A percentile compares a stretch with the other conserved stretches of the same genome.
These are phyloP conservation scores for Erythrolamprus reginae DNA, from an alignment of 2,113 vertebrate genomes.

Conservation along the genomic window DNA sequence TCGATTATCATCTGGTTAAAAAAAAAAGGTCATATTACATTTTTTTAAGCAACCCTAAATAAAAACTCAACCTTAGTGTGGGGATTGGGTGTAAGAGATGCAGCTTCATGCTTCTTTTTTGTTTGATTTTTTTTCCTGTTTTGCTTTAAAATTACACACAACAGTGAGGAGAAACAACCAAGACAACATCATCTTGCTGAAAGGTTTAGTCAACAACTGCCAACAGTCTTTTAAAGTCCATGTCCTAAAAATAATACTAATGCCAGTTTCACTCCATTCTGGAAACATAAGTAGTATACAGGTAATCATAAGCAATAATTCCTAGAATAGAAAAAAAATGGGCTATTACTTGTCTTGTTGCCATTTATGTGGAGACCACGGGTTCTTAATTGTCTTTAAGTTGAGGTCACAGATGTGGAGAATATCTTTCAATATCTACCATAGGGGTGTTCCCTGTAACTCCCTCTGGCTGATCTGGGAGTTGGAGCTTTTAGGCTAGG, in stretches of 20 bases:
- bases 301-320: slow-evolving; percentile 70
- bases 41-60: slow-evolving; percentile 75
- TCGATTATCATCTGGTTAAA: slow-evolving; percentile 72
- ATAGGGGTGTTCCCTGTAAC: slow-evolving; percentile 98
- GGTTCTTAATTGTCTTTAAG: slow-evolving; percentile 79
- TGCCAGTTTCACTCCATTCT: slow-evolving; percentile 68
- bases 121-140: slow-evolving; percentile 6
- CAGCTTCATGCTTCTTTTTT: slow-evolving; percentile 74
- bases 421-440: slow-evolving; percentile 98
- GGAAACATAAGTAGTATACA: slow-evolving; percentile 73
- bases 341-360: slow-evolving; percentile 85
- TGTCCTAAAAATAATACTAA: slow-evolving; percentile 77
- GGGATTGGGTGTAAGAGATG: slow-evolving; percentile 57
- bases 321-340: slow-evolving; percentile 77
- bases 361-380: slow-evolving; percentile 77
- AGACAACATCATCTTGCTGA: slow-evolving; percentile 74
- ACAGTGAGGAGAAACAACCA: slow-evolving; percentile 77
- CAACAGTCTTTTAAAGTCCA: slow-evolving; percentile 68
- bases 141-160: slow-evolving; percentile 70
- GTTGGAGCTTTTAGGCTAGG: slow-evolving; percentile 89
- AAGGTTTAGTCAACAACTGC: slow-evolving; percentile 72
- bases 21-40: slow-evolving; percentile 70
- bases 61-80: slow-evolving; percentile 71
- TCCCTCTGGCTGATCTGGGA: slow-evolving; percentile 87
- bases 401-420: slow-evolving; percentile 79